Conservation (phyloP, 2,888 invertebrate genomes). For the Helleia helle region DNA sequence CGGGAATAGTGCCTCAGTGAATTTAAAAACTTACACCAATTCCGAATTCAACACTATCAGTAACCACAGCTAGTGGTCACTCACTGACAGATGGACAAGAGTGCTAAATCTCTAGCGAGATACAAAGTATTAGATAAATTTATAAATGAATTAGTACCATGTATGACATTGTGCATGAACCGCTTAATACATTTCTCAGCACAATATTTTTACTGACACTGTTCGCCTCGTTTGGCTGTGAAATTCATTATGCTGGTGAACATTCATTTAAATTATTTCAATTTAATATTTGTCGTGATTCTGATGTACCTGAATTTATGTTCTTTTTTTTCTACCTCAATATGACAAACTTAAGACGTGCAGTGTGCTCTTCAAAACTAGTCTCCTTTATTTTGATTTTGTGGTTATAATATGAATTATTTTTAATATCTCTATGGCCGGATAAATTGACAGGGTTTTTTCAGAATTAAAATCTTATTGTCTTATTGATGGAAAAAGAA, state of each 20-base stretch:
- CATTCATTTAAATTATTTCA: background rate
- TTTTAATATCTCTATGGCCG: too few species aligned
- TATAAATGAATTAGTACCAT: background rate
- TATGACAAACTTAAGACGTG: too few species aligned
- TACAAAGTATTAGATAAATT: slow-evolving; percentile 2
- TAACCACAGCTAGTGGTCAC: slow-evolving; percentile 54
- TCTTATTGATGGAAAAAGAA: background rate
- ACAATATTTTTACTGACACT: background rate
- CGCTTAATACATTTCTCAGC: background rate
- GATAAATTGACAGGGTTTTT: too few species aligned
- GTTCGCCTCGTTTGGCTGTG: slow-evolving; percentile 13
- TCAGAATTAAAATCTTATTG: background rate
- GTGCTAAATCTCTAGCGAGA: slow-evolving; percentile 7
- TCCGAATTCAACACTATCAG: slow-evolving; percentile 44
- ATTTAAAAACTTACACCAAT: slow-evolving; percentile 46
- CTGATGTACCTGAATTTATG: too few species aligned
- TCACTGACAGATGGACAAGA: slow-evolving; percentile 22
- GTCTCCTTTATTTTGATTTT: too few species aligned
- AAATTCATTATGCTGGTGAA: slow-evolving; percentile 8
- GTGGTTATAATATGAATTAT: too few species aligned
- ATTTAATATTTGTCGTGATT: background rate
- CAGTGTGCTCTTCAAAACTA: too few species aligned
- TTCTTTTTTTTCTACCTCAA: too few species aligned
- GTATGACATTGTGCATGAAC: background rate
- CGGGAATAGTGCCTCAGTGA: slow-evolving; percentile 60